Evolutionary conservation across 92 coral and sea anemone genomes (phyloP).

Genomic region (Porites rus): DNA sequence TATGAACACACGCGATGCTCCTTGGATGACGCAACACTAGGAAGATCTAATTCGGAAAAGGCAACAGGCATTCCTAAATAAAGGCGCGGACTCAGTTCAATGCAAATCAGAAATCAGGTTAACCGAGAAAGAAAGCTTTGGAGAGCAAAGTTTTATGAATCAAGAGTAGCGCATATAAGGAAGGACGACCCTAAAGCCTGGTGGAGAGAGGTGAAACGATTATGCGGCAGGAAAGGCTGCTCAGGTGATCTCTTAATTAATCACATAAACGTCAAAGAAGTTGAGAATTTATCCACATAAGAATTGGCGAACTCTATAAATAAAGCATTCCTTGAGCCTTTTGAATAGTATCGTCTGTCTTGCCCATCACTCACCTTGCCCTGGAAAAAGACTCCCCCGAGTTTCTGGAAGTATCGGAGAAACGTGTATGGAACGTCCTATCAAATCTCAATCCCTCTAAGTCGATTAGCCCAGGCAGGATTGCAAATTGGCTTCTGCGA

Average conservation of each 20-base stretch:
- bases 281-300: conserved; percentile 4
- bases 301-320: no score
- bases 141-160: conserved; percentile 32
- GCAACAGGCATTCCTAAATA: conserved; percentile 29
- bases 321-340: conserved; percentile 8
- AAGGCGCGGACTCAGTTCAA: conserved; percentile 33
- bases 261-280: conserved; percentile 30
- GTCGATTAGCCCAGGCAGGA: background rate
- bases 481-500: background rate
- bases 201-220: background rate
- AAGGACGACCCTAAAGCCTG: conserved; percentile 36
- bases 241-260: conserved; percentile 18
- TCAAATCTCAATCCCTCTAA: no score
- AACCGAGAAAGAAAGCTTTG: background rate
- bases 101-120: conserved; percentile 14
- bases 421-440: no score
- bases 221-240: conserved; percentile 7
- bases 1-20: conserved; percentile 22
- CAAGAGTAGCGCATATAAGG: conserved; percentile 6
- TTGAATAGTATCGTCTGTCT: conserved; percentile 26
- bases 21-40: conserved; percentile 36
- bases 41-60: conserved; percentile 25
- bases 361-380: background rate
- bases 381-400: no score
- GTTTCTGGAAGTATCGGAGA: no score